Percentiles rank a stretch among this genome's conserved stretches.
Conservation (phyloP, 2,113 vertebrate genomes). For the Indicator indicator region DNA sequence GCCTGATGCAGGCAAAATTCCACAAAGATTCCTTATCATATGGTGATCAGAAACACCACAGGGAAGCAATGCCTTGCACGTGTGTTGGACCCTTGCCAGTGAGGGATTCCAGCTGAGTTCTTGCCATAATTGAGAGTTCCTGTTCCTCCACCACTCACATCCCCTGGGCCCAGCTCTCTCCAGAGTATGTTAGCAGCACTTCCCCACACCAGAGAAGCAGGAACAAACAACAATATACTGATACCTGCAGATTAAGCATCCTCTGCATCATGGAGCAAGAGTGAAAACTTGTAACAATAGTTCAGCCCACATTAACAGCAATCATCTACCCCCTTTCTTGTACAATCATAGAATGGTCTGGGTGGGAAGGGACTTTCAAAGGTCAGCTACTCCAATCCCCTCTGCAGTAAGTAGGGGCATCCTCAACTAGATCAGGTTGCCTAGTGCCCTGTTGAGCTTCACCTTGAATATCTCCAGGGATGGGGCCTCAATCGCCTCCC, state of each 20-base stretch:
- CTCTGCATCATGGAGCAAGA: not conserved
- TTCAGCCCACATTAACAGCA: not conserved
- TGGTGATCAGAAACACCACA: fast-evolving
- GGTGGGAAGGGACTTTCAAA: too few species aligned
- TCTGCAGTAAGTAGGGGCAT: too few species aligned
- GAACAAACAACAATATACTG: not conserved
- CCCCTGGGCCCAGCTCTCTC: not conserved
- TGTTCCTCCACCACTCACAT: fast-evolving
- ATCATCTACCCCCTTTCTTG: not conserved
- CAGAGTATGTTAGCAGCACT: not conserved
- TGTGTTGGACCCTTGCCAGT: not conserved
- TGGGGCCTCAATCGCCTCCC: too few species aligned
- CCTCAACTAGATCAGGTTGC: too few species aligned
- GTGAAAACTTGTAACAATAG: not conserved
- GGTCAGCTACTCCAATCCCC: too few species aligned
- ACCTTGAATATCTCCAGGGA: too few species aligned
- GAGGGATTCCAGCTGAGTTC: not conserved
- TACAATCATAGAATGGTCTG: not conserved
- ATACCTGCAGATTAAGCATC: not conserved
- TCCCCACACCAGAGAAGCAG: not conserved
- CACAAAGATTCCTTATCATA: not conserved
- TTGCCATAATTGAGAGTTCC: not conserved
- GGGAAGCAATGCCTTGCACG: not conserved
- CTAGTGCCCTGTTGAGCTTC: too few species aligned
- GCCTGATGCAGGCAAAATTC: not conserved